Evolutionary conservation across 2,113 vertebrate species (phyloP).

Genomic region (Astatoreochromis straeleni): DNA sequence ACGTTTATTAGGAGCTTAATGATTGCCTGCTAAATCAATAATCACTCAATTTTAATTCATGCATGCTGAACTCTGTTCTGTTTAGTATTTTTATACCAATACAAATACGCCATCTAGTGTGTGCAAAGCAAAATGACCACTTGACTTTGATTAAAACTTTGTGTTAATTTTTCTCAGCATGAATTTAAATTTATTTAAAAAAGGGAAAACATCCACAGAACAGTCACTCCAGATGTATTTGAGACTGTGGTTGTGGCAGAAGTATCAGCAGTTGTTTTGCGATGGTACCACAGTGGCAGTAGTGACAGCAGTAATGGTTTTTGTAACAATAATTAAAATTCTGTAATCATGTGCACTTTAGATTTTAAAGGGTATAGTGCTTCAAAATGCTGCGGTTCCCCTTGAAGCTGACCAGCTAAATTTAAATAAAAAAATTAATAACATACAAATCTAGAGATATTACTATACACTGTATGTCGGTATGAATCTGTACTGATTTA

Average conservation of each 20-base stretch:
- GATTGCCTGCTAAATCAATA: background rate
- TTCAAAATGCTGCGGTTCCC: accelerated
- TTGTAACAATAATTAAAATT: background rate
- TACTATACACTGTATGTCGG: background rate
- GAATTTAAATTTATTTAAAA: background rate
- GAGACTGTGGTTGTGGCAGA: background rate
- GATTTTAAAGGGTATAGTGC: accelerated
- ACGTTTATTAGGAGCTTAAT: background rate
- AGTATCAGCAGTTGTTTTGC: accelerated
- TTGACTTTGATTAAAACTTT: background rate
- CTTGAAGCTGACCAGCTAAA: background rate
- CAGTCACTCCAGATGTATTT: background rate
- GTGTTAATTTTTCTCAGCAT: background rate
- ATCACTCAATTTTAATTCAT: background rate
- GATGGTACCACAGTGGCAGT: background rate
- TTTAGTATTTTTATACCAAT: background rate
- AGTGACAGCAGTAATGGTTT: background rate
- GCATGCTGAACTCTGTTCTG: background rate
- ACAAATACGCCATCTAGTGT: constrained; percentile 32
- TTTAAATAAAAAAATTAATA: background rate
- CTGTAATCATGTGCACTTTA: accelerated
- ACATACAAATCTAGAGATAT: background rate
- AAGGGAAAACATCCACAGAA: background rate
- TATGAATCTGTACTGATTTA: background rate
- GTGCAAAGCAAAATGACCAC: background rate